Conservation (phyloP, 2,113 vertebrate species). For the Trochalopteron elliotii region DNA sequence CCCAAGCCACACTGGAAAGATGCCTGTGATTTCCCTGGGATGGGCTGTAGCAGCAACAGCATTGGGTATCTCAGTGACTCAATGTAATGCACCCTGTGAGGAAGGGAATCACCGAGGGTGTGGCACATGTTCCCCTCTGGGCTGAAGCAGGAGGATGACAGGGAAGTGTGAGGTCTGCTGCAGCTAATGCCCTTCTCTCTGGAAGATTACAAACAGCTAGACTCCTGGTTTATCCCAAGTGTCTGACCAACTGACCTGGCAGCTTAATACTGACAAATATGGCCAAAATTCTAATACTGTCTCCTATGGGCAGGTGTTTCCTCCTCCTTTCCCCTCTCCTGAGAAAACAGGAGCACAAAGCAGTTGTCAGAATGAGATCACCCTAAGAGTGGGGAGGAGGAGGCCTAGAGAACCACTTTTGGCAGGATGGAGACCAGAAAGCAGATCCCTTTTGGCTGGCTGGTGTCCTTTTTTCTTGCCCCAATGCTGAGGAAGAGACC, state of each 20-base stretch:
- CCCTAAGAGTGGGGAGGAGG: neutral
- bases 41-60: slow-evolving; percentile 41
- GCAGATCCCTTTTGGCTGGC: slow-evolving; percentile 47
- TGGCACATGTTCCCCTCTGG: neutral
- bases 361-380: neutral
- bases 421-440: slow-evolving; percentile 10
- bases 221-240: neutral
- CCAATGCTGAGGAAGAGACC: slow-evolving; percentile 54
- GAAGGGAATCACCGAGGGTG: neutral
- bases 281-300: slow-evolving; percentile 67
- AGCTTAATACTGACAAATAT: slow-evolving; percentile 73
- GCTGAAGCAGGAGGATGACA: neutral
- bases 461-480: slow-evolving; percentile 61
- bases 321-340: neutral
- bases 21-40: neutral
- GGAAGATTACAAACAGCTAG: slow-evolving; percentile 25
- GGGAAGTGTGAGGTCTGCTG: neutral
- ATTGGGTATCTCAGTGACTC: neutral
- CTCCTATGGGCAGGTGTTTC: neutral
- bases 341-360: neutral
- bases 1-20: neutral
- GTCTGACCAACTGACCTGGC: neutral
- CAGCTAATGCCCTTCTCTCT: slow-evolving; percentile 30
- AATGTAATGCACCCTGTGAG: neutral
- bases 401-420: neutral